A percentile compares a stretch with the other conserved stretches of the same genome.
phyloP scores from a whole-genome alignment of 2,113 vertebrate genomes.

The Octodon degus region DNA sequence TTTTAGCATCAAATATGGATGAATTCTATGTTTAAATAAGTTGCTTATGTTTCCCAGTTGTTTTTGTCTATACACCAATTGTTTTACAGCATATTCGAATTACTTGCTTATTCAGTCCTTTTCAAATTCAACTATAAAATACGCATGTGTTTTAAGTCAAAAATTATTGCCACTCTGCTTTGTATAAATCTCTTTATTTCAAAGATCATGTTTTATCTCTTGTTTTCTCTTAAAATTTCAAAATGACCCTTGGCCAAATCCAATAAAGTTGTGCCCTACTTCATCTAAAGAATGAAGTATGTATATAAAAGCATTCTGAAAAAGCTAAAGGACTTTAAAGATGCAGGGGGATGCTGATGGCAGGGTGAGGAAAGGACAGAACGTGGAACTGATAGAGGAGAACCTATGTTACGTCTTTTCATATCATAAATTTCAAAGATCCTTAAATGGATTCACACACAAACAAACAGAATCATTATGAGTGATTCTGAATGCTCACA shows the following conservation, averaged over 20 bases:
- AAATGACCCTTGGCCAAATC: conserved; percentile 68
- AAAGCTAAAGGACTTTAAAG: conserved; percentile 43
- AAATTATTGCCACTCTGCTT: conserved; percentile 35
- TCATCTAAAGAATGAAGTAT: conserved; percentile 52
- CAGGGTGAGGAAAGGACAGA: background rate
- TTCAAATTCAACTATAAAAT: background rate
- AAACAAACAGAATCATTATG: background rate
- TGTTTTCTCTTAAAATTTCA: conserved; percentile 59
- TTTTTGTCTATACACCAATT: background rate
- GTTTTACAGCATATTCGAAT: background rate
- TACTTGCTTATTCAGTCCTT: conserved; percentile 10
- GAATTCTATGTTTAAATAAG: conserved; percentile 11
- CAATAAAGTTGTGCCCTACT: conserved; percentile 53
- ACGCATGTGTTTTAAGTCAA: background rate
- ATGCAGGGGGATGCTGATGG: background rate
- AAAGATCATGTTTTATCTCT: conserved; percentile 42
- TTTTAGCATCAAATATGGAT: conserved; percentile 47
- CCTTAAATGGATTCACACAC: conserved; percentile 36
- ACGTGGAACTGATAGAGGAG: background rate
- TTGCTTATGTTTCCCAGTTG: background rate
- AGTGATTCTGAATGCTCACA: background rate
- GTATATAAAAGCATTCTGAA: conserved; percentile 51
- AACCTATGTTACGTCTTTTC: background rate
- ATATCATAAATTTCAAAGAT: conserved; percentile 11
- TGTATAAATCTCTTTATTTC: conserved; percentile 49